A percentile compares a stretch with the other conserved stretches of the same genome.
phyloP scores from a whole-genome alignment of 2,113 vertebrate species.

The Corythornis vintsioides region DNA sequence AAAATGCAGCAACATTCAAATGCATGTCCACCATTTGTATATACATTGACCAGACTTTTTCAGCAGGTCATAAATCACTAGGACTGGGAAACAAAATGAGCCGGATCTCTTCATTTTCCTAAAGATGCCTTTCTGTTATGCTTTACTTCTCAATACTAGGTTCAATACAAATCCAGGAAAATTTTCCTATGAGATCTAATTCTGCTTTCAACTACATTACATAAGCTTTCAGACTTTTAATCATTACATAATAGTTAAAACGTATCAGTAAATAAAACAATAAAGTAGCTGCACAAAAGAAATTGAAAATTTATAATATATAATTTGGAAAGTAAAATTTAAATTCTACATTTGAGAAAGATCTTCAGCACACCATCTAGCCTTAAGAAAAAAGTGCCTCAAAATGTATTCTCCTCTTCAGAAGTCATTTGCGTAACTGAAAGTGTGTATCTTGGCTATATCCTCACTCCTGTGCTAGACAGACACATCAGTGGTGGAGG shows the following conservation, averaged over 20 bases:
- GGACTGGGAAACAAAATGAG: accelerated
- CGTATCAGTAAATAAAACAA: background rate
- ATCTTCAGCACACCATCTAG: background rate
- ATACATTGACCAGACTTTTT: background rate
- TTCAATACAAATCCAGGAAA: background rate
- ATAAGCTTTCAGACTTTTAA: background rate
- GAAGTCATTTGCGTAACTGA: background rate
- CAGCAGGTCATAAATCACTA: background rate
- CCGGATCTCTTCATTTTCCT: background rate
- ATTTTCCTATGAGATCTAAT: background rate
- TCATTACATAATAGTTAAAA: background rate
- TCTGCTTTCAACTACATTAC: background rate
- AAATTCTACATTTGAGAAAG: background rate
- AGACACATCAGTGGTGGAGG: background rate
- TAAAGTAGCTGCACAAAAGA: background rate
- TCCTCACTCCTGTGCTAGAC: background rate
- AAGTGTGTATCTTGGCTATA: background rate
- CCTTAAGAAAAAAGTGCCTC: background rate
- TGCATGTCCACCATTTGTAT: background rate
- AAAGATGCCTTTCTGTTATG: background rate
- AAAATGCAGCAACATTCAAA: background rate
- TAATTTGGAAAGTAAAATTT: background rate
- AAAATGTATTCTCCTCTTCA: background rate
- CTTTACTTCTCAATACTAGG: background rate
- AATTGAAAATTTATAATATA: background rate